Evolutionary conservation across 2,797 vertebrate species (phyloP).

Genomic region (Epinephelus malabaricus): DNA sequence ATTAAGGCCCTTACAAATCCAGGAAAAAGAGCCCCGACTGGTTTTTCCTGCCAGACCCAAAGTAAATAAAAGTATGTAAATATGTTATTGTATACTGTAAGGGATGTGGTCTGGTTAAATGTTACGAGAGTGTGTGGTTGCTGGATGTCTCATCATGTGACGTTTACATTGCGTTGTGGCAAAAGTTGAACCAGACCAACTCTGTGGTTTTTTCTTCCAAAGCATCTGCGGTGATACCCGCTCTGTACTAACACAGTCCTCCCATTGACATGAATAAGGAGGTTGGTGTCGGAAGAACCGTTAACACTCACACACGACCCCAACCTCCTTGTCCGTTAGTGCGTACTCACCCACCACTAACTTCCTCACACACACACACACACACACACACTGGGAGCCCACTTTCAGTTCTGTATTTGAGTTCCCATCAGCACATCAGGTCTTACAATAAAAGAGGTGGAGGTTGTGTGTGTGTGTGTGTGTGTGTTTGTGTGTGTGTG

Average conservation of each 20-base stretch:
- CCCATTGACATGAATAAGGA: slow-evolving; percentile 6
- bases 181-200: background rate
- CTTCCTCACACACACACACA: slow-evolving; percentile 44
- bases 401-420: slow-evolving; percentile 72
- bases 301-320: slow-evolving; percentile 32
- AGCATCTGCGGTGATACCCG: background rate
- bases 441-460: slow-evolving; percentile 60
- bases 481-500: slow-evolving; percentile 18
- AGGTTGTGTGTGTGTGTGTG: background rate
- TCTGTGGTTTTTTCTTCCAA: background rate
- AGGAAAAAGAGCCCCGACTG: background rate
- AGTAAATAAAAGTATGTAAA: background rate
- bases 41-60: background rate
- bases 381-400: slow-evolving; percentile 21
- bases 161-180: background rate
- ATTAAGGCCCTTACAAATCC: background rate
- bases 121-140: background rate
- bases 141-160: background rate
- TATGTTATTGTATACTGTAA: background rate
- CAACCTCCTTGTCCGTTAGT: slow-evolving; percentile 20
- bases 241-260: background rate
- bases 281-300: slow-evolving; percentile 16
- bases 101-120: background rate
- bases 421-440: slow-evolving; percentile 51
- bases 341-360: slow-evolving; percentile 24